Percentiles rank a stretch among this genome's conserved stretches.
phyloP scores from a whole-genome alignment of 1,140 invertebrate species.

The Anastatus disparis region DNA sequence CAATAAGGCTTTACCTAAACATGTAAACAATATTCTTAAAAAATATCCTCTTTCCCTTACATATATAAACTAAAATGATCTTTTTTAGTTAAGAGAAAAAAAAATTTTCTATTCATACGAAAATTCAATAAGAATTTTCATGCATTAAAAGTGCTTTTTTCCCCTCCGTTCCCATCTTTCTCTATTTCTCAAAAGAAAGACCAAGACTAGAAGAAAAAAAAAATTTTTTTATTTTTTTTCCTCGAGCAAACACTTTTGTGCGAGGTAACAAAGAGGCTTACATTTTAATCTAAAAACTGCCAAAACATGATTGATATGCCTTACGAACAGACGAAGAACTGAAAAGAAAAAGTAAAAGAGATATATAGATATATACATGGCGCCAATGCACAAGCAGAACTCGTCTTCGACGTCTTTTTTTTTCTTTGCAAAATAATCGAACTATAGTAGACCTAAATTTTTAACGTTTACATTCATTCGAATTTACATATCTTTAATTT shows the following conservation, averaged over 20 bases:
- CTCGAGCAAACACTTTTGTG: constrained; percentile 6
- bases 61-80: too few relatives aligned
- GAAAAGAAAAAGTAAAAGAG: not conserved
- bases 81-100: too few relatives aligned
- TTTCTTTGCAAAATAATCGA: not conserved
- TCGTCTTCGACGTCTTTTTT: not conserved
- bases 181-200: not conserved
- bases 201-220: not conserved
- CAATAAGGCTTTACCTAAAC: too few relatives aligned
- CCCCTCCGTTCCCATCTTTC: too few relatives aligned
- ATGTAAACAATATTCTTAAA: too few relatives aligned
- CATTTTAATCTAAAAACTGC: constrained; percentile 26
- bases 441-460: not conserved
- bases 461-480: not conserved
- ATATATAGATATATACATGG: not conserved
- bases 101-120: not conserved
- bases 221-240: not conserved
- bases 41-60: too few relatives aligned
- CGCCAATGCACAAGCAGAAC: not conserved
- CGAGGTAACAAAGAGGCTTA: constrained; percentile 3
- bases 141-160: not conserved
- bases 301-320: constrained; percentile 17
- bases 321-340: not conserved
- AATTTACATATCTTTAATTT: too few relatives aligned
- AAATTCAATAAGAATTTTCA: constrained; percentile 8